Evolutionary conservation across 2,888 invertebrate species (phyloP), one percentile per base, ranked within the genome.

Genomic region (Tanypteryx hageni): DNA sequence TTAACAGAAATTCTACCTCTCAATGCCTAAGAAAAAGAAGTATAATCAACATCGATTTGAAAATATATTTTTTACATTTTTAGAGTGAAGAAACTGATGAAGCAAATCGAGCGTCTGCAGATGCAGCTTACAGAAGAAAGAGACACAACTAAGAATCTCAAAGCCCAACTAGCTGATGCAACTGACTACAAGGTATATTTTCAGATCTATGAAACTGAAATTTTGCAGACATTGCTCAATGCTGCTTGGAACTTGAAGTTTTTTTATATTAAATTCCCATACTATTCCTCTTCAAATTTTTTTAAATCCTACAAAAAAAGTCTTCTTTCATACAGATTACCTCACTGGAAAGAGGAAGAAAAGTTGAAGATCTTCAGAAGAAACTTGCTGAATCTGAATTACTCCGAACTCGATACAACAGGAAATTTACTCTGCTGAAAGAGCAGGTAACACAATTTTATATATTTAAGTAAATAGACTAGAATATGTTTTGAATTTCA

Each of bases 121-220:
- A 95, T 97, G 64, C 98, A 98, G 94, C 95, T 99, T 59, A 96
- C 96, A 18, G 98, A 99, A 94, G 97, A 98, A n/a, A 97, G 98
- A 93, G 96, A 97, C 0, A 97, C 98, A 94, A 96, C 98, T 64
- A 96, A 98, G 22, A 98, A 98, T 94, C 96, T 99, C 85, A 98
- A 98, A 95, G 97, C 97, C 2, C 98, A 98, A 94, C 95, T 98
- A 13, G 97, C 97, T 0, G 98, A 98, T 94, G 98, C 98, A 0
- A 98, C 98, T 0, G 98, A 98, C 94, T 98, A 97, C 94, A 98
- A 98, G 96, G 98, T 97, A 94, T 44, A 44, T 44, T 44, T 44
- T 44, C 44, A 44, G 44, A 44, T 44, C 5, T 5, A 44, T 44
- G 44, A 44, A 13, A 61, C 18, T 61, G 18, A 61, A 61, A 16